Evolutionary conservation across 2,888 invertebrate species (phyloP).

Genomic region (Microdon myrmicae): DNA sequence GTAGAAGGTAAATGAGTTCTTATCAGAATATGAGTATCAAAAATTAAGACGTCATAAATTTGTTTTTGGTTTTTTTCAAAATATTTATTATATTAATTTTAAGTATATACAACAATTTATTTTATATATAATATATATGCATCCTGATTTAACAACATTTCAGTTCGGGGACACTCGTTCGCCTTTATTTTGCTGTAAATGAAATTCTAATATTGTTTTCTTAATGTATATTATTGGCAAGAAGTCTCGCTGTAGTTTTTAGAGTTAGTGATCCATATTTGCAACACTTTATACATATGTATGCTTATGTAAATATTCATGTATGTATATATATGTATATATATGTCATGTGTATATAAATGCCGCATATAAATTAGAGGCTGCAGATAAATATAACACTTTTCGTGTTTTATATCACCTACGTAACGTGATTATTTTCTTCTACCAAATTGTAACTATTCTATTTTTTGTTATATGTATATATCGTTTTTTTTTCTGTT

Average conservation of each 20-base stretch:
- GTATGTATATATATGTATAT: no score
- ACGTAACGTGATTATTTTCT: slow-evolving; percentile 16
- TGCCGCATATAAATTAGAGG: slow-evolving; percentile 48
- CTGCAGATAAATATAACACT: slow-evolving; percentile 52
- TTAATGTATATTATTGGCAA: not conserved
- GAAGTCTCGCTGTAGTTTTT: slow-evolving; percentile 4
- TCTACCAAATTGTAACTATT: slow-evolving; percentile 14
- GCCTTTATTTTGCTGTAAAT: slow-evolving; percentile 4
- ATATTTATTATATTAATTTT: no score
- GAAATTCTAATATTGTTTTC: slow-evolving; percentile 1
- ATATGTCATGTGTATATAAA: no score
- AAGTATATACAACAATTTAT: slow-evolving; percentile 34
- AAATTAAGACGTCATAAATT: no score
- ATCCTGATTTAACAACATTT: slow-evolving; percentile 32
- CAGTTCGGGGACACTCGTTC: slow-evolving; percentile 5
- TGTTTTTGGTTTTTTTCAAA: no score
- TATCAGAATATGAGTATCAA: no score
- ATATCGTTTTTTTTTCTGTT: slow-evolving; percentile 4
- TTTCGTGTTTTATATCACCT: slow-evolving; percentile 30
- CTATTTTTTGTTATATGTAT: slow-evolving; percentile 8
- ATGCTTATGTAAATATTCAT: no score
- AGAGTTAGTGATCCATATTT: not conserved
- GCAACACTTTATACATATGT: slow-evolving; percentile 8
- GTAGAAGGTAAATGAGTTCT: no score
- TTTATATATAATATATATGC: slow-evolving; percentile 15